A percentile compares a stretch with the other conserved stretches of the same genome.
Conservation (phyloP, 2,797 vertebrate genomes). For the Enteromius anoplus region DNA sequence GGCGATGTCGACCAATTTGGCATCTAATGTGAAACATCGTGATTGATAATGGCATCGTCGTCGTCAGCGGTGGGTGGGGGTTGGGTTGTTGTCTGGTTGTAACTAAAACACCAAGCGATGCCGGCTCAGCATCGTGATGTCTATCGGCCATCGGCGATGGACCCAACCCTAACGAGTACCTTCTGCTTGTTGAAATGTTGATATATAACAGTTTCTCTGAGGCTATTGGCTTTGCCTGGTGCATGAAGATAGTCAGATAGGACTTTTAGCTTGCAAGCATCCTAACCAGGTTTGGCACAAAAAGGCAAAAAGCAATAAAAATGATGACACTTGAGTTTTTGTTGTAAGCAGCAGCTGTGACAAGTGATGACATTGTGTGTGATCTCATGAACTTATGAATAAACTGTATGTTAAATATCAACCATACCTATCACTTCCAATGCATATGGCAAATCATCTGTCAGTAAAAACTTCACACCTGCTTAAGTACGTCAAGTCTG, state of each 20-base stretch:
- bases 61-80: too few species aligned
- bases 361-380: neutral
- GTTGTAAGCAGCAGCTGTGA: neutral
- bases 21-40: too few species aligned
- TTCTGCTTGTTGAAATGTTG: slow-evolving; percentile 30
- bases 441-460: neutral
- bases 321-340: neutral
- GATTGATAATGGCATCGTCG: too few species aligned
- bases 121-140: too few species aligned
- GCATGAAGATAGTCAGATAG: neutral
- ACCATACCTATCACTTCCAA: neutral
- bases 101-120: too few species aligned
- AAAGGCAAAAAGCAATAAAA: neutral
- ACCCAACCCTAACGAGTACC: neutral
- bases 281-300: neutral
- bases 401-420: neutral
- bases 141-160: too few species aligned
- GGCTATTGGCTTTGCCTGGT: neutral
- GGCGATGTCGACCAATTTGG: too few species aligned
- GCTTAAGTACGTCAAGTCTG: neutral
- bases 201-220: neutral
- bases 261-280: neutral
- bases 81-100: too few species aligned
- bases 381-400: neutral
- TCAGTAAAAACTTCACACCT: neutral